Base-by-base conservation (phyloP, 2,888 invertebrate species). In the Tromatobia lineatoria region DNA sequence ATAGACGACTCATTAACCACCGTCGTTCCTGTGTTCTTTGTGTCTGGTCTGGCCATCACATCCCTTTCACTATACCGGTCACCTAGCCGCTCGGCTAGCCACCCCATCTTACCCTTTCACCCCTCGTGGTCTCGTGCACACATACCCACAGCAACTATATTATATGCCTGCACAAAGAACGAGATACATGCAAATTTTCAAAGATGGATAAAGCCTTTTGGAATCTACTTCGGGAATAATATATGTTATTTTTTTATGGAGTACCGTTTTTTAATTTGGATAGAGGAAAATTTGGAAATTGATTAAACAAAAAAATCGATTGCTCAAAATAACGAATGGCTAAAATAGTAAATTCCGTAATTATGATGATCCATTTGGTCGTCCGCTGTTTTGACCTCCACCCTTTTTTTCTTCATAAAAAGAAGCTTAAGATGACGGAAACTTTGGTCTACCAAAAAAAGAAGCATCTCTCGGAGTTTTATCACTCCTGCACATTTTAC, bases 1-100 rank as follows among this genome's bases (percentile, higher is more conserved):
- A 88, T 86, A 87, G 88, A 90, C 89, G 90, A 90, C 89, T 91
- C 91, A 90, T 90, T 91, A 90, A 91, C 89, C 87, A 89, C 87
- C 88, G 87, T 77, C 86, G 87, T 86, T 87, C 75, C 82, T 86
- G 76, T 70, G 85, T 87, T 90, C 90, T 89, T 90, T 89, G 86
- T 87, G 86, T 87, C 87, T 84, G 83, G 78, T 57, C 71, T 15
- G 66, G 54, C 71, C 38, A 66, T 73, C 54, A 73, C 74, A 81
- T 69, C 84, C 81, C 81, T 81, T 81, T 84, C 74, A 70, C 78
- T 38, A 77, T 69, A 80, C 54, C 76, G 73, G 74, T 75, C 84
- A 80, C 64, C 77, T 66, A 64, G 64, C 38, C 64, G 74, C 57
- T 52, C 77, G 61, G 52, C 78, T 50, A 61, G 50, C 75, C 71